Conservation (phyloP, 2,888 invertebrate species). For the Gonocerus acuteangulatus region DNA sequence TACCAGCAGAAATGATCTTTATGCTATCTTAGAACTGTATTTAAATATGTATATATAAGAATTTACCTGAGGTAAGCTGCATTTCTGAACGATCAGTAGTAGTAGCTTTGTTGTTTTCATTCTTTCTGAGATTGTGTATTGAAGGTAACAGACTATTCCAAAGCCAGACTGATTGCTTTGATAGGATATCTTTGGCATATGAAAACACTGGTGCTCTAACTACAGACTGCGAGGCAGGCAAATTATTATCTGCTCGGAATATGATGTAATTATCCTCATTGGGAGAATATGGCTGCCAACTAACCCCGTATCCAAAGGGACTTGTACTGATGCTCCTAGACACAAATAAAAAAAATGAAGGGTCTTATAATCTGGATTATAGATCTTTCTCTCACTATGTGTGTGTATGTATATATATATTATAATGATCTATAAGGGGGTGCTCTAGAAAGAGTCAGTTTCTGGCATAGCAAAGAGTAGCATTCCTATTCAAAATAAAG, state of each 20-base stretch:
- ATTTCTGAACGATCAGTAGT: conserved; percentile 26
- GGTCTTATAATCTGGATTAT: no score
- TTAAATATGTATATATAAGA: no score
- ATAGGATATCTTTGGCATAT: conserved; percentile 40
- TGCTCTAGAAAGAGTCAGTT: no score
- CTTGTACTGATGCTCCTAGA: conserved; percentile 53
- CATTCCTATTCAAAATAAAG: no score
- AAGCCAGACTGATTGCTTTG: conserved; percentile 46
- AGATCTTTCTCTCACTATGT: no score
- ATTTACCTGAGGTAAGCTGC: conserved; percentile 31
- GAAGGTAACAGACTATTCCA: conserved; percentile 40
- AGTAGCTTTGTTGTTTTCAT: conserved; percentile 8
- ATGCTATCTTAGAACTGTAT: no score
- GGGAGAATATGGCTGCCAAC: conserved; percentile 54
- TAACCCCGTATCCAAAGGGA: conserved; percentile 43
- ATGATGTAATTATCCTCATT: conserved; percentile 36
- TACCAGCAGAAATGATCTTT: no score
- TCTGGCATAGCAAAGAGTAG: no score
- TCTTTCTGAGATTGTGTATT: conserved; percentile 25
- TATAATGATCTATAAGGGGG: no score
- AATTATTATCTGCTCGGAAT: conserved; percentile 35
- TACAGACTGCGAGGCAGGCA: conserved; percentile 41
- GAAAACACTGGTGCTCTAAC: conserved; percentile 29
- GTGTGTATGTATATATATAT: no score
- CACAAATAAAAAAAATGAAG: conserved; percentile 23